These are phyloP conservation scores for Scrobipalpa costella DNA, from an alignment of 2,888 invertebrate genomes.

Conservation along the genomic window DNA sequence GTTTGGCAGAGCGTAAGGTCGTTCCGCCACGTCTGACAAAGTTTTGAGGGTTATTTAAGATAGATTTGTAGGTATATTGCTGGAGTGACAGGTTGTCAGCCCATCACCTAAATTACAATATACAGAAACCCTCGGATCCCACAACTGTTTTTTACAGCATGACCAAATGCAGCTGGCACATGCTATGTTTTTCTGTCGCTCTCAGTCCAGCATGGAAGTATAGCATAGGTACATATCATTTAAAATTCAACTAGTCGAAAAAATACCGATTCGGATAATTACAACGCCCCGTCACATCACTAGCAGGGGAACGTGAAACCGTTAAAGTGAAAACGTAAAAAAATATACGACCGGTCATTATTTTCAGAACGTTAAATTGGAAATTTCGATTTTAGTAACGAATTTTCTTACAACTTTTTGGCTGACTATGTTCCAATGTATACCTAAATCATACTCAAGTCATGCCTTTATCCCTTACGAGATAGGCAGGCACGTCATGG, in stretches of 20 bases:
- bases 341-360: slow-evolving; percentile 32
- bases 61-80: too few species aligned
- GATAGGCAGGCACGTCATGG: neutral
- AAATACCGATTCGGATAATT: neutral
- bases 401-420: slow-evolving; percentile 15
- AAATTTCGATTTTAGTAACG: slow-evolving; percentile 29
- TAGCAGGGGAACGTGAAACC: slow-evolving; percentile 11
- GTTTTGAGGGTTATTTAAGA: too few species aligned
- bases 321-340: slow-evolving; percentile 27
- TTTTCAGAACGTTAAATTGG: slow-evolving; percentile 31
- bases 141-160: too few species aligned
- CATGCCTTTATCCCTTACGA: neutral
- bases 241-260: slow-evolving; percentile 5
- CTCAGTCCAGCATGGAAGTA: too few species aligned
- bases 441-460: neutral
- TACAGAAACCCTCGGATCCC: too few species aligned
- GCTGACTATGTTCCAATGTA: neutral
- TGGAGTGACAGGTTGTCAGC: too few species aligned
- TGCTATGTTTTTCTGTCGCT: too few species aligned
- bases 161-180: too few species aligned
- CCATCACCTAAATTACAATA: too few species aligned
- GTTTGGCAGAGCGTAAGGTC: too few species aligned
- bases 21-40: too few species aligned
- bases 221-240: too few species aligned
- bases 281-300: neutral